Conservation (phyloP, 2,888 invertebrate genomes). For the Periphyllus acericola region DNA sequence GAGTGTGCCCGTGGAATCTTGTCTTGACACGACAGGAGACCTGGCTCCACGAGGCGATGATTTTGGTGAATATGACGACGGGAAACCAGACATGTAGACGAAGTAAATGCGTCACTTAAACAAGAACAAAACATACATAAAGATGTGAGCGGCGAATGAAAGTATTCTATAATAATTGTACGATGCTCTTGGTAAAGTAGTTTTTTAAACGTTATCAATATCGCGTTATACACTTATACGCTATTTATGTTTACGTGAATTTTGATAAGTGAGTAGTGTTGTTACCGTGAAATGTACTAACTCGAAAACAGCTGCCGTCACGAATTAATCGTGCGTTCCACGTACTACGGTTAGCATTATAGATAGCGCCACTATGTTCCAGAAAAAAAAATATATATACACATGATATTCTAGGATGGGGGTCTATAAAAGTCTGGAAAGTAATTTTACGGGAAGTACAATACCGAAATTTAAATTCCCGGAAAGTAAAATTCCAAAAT, state of each 20-base stretch:
- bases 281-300: background rate
- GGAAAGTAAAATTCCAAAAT: too few relatives aligned
- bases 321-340: too few relatives aligned
- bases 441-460: too few relatives aligned
- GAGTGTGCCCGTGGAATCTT: slow-evolving; percentile 96
- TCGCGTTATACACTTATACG: background rate
- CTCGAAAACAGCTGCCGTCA: slow-evolving; percentile 21
- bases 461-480: too few relatives aligned
- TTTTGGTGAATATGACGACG: slow-evolving; percentile 83
- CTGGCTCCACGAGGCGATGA: slow-evolving; percentile 92
- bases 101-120: slow-evolving; percentile 23
- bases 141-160: background rate
- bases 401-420: too few relatives aligned
- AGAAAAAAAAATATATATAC: too few relatives aligned
- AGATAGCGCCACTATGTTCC: too few relatives aligned
- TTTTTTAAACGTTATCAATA: slow-evolving; percentile 56
- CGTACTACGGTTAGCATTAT: too few relatives aligned
- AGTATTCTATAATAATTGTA: background rate
- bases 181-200: background rate
- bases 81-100: slow-evolving; percentile 60
- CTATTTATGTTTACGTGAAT: slow-evolving; percentile 51
- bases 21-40: slow-evolving; percentile 94
- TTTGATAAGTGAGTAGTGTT: slow-evolving; percentile 43
- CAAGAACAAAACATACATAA: background rate
- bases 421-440: too few relatives aligned